These are phyloP conservation scores for Saccostrea echinata DNA, from an alignment of 1,140 invertebrate species.

Conservation along the genomic window DNA sequence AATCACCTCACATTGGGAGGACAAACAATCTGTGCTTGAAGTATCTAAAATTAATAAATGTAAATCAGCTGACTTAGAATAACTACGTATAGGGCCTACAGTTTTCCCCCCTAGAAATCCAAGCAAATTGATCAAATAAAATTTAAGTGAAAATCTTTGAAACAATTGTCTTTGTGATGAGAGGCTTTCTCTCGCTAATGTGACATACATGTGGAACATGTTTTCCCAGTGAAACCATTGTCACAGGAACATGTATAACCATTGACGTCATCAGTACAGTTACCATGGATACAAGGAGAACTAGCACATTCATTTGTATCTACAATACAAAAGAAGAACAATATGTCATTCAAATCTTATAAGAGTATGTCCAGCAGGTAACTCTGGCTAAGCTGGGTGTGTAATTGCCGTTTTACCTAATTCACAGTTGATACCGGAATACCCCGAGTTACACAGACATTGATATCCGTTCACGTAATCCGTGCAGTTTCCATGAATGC, in stretches of 20 bases:
- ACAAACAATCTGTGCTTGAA: neutral
- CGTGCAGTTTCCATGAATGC: neutral
- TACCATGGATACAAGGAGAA: conserved; percentile 88
- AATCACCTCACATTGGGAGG: neutral
- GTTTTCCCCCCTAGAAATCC: no score
- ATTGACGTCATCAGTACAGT: conserved; percentile 88
- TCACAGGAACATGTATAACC: conserved; percentile 65
- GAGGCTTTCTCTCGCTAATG: neutral
- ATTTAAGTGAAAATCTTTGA: neutral
- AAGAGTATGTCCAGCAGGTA: neutral
- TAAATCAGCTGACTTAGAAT: no score
- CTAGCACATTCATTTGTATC: conserved; percentile 52
- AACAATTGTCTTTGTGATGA: neutral
- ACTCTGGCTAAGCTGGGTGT: neutral
- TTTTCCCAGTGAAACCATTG: conserved; percentile 64
- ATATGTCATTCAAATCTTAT: neutral
- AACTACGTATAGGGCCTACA: no score
- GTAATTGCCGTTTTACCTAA: neutral
- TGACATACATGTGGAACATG: conserved; percentile 53
- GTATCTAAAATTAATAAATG: neutral
- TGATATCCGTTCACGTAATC: neutral
- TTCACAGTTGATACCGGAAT: neutral
- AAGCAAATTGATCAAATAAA: no score
- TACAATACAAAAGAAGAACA: neutral
- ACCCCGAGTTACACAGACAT: neutral